These are phyloP conservation scores for Steinernema feltiae DNA, from an alignment of 1,140 invertebrate genomes.

Conservation along the genomic window DNA sequence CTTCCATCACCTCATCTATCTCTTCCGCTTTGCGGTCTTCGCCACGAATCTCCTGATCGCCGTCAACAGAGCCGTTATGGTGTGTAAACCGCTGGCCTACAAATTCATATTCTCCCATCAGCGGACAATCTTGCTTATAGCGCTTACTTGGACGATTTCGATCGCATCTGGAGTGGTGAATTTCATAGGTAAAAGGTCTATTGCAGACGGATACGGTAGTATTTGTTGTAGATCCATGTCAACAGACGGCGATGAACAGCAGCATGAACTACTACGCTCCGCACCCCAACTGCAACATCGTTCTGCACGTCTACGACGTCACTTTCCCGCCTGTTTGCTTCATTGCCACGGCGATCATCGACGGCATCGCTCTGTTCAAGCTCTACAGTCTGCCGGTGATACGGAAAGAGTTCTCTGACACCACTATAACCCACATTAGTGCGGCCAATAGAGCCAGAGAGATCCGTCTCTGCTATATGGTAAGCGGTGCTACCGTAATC, in stretches of 20 bases:
- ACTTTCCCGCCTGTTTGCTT: background rate
- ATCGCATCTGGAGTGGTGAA: background rate
- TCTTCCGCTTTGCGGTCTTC: background rate
- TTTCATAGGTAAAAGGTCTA: background rate
- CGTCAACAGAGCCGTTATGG: conserved; percentile 6
- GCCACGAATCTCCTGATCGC: background rate
- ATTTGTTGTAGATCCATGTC: background rate
- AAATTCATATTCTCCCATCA: background rate
- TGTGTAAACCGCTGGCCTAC: background rate
- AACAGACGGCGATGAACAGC: background rate
- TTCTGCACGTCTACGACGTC: background rate
- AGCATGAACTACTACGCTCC: conserved; percentile 1
- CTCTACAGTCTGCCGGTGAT: background rate
- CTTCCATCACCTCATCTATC: background rate
- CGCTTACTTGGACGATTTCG: background rate
- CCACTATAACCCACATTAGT: background rate
- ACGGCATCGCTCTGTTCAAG: background rate
- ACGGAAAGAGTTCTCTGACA: background rate
- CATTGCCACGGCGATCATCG: background rate
- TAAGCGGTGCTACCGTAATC: background rate
- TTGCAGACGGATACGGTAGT: background rate
- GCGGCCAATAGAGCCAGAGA: background rate
- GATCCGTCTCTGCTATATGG: background rate
- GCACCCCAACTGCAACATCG: background rate
- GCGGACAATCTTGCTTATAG: background rate